These are phyloP conservation scores for Rafetus swinhoei DNA, from an alignment of 2,113 vertebrate species.

Conservation along the genomic window DNA sequence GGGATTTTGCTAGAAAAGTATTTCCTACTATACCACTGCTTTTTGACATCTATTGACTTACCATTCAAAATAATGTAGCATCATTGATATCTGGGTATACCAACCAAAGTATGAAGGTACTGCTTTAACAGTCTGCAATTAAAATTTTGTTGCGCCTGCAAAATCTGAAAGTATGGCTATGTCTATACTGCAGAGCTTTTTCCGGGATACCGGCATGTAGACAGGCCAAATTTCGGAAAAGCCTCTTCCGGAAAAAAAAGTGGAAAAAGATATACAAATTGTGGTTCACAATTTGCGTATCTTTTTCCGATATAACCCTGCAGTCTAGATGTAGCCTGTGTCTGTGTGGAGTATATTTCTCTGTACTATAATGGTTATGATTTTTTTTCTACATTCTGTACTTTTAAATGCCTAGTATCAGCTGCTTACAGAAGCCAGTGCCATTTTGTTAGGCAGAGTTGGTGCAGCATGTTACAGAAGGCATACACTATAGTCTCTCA, in stretches of 20 bases:
- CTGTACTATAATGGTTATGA: neutral
- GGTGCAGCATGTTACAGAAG: neutral
- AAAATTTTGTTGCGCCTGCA: neutral
- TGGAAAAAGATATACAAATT: no score
- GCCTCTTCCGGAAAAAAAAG: no score
- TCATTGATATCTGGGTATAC: neutral
- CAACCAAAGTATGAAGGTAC: neutral
- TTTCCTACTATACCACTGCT: neutral
- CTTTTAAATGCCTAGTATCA: neutral
- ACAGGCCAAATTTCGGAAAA: no score
- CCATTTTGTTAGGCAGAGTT: neutral
- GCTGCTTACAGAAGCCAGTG: constrained; percentile 1
- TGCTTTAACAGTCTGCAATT: neutral
- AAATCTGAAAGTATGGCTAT: neutral
- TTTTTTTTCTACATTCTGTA: neutral
- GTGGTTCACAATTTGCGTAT: no score
- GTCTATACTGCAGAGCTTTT: no score
- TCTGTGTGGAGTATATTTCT: neutral
- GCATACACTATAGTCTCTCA: neutral
- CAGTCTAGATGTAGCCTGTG: no score
- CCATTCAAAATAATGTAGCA: constrained; percentile 30
- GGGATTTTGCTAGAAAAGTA: constrained; percentile 7
- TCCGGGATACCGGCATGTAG: no score
- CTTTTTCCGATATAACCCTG: no score
- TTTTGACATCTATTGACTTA: neutral